phyloP scores from a whole-genome alignment of 2,888 invertebrate genomes.

The Fragum whitleyi region DNA sequence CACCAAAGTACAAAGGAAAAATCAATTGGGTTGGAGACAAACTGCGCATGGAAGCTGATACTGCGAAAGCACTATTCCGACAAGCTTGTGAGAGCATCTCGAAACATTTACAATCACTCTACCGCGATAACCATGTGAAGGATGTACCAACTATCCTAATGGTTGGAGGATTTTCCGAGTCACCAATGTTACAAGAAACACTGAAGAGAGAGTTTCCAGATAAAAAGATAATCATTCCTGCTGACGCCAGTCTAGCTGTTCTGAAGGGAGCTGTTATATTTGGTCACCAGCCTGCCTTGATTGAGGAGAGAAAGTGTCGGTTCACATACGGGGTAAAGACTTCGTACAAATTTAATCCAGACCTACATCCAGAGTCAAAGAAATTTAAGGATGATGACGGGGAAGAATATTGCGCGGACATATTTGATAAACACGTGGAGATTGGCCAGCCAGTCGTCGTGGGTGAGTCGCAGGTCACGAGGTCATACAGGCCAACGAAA shows the following conservation, averaged over 20 bases:
- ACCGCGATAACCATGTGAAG: conserved; percentile 33
- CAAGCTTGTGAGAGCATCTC: conserved; percentile 51
- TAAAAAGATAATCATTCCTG: conserved; percentile 62
- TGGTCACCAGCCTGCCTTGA: conserved; percentile 60
- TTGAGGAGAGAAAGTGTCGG: conserved; percentile 51
- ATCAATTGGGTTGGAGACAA: conserved; percentile 44
- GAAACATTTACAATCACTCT: conserved; percentile 47
- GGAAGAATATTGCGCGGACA: conserved; percentile 45
- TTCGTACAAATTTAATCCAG: conserved; percentile 37
- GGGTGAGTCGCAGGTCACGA: conserved; percentile 45
- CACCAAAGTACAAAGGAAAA: conserved; percentile 31
- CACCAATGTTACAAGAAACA: conserved; percentile 52
- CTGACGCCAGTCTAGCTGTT: conserved; percentile 60
- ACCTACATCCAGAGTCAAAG: conserved; percentile 51
- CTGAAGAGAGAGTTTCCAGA: conserved; percentile 45
- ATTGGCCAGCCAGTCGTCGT: conserved; percentile 49
- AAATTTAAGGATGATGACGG: conserved; percentile 37
- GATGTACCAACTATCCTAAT: conserved; percentile 61
- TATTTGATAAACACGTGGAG: conserved; percentile 61
- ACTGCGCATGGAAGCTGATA: conserved; percentile 40
- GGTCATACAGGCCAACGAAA: conserved; percentile 45
- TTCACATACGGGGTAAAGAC: conserved; percentile 61
- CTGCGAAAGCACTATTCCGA: conserved; percentile 52
- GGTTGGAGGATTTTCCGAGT: conserved; percentile 71
- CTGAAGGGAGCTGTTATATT: conserved; percentile 67